Evolutionary conservation across 1,140 invertebrate species (phyloP), one percentile per base, ranked within the genome.

Genomic region (Lasaia peninsularis): DNA sequence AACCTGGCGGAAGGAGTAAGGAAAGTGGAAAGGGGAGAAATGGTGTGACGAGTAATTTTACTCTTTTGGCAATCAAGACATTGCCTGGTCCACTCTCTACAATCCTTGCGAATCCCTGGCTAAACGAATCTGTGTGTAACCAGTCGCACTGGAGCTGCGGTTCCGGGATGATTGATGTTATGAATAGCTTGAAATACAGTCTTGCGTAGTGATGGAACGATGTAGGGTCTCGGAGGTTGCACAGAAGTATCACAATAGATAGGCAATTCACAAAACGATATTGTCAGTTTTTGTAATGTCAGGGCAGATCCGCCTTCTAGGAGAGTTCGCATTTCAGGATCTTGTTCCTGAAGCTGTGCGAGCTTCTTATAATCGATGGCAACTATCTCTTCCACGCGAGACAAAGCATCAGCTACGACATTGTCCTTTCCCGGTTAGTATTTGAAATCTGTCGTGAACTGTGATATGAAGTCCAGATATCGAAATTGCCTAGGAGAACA

Each of bases 101-200:
- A 58, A 20, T 58, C 44, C 21, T 50, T 20, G 32, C 20, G 18
- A 52, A 44, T 40, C 56, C 49, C 49, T 58, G 87, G 89, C 89
- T 89, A 91, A 9, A 90, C 78, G 58, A 71, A 90, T 55, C 75
- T 52, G 44, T 80, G 32, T 10, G 66, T 54, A 0, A 90, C 68
- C 20, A 89, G 58, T 63, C 78, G 75, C 5, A 55, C 55, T 8
- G 84, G 76, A 48, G 73, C 73, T 53, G 59, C 58, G 0, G 10
- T 24, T 18, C 79, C 78, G 7, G 83, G 78, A 61, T 89, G 81
- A 32, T 63, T 48, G 2, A 86, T 40, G 0, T 56, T 51, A 56
- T 90, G 80, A 8, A 87, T 1, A 0, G n/a, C 35, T 0, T 79
- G 34, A 56, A 89, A 86, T 2, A 69, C 62, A 58, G 62, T 28